phyloP scores from a whole-genome alignment of 2,888 invertebrate genomes.

The Acronicta psi region DNA sequence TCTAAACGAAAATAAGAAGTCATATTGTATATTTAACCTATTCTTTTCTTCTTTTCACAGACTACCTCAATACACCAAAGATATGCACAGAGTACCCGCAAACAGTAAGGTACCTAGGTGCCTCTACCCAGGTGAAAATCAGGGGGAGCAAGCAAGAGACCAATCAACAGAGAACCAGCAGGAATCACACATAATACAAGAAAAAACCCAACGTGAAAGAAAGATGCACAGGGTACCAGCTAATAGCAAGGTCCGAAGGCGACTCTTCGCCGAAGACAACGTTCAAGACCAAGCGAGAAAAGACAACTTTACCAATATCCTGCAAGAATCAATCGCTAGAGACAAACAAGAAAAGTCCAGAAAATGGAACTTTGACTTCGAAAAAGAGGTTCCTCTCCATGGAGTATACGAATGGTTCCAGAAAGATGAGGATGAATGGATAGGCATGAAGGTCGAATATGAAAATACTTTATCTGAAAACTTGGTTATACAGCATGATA shows the following conservation, averaged over 20 bases:
- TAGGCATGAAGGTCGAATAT: conserved; percentile 53
- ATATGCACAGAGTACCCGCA: conserved; percentile 67
- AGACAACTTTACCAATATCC: conserved; percentile 70
- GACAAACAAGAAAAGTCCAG: conserved; percentile 69
- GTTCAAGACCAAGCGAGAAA: conserved; percentile 67
- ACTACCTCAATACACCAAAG: conserved; percentile 67
- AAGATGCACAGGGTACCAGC: conserved; percentile 64
- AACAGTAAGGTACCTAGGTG: conserved; percentile 75
- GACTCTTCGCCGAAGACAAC: conserved; percentile 72
- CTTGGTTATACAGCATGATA: conserved; percentile 54
- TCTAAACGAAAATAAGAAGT: too few species aligned
- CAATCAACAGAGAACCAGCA: conserved; percentile 70
- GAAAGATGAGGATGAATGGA: conserved; percentile 61
- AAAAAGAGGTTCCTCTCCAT: conserved; percentile 76
- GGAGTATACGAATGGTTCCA: conserved; percentile 86
- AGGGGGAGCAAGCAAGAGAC: conserved; percentile 51
- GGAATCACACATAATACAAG: conserved; percentile 56
- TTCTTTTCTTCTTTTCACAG: conserved; percentile 66
- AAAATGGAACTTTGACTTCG: conserved; percentile 89
- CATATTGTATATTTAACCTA: conserved; percentile 2
- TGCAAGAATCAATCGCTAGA: conserved; percentile 65
- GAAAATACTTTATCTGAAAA: conserved; percentile 5
- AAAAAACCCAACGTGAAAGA: not conserved
- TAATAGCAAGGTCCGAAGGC: conserved; percentile 73
- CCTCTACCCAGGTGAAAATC: conserved; percentile 65